Conservation (phyloP, 2,113 vertebrate genomes). For the Sinocyclocheilus anophthalmus region DNA sequence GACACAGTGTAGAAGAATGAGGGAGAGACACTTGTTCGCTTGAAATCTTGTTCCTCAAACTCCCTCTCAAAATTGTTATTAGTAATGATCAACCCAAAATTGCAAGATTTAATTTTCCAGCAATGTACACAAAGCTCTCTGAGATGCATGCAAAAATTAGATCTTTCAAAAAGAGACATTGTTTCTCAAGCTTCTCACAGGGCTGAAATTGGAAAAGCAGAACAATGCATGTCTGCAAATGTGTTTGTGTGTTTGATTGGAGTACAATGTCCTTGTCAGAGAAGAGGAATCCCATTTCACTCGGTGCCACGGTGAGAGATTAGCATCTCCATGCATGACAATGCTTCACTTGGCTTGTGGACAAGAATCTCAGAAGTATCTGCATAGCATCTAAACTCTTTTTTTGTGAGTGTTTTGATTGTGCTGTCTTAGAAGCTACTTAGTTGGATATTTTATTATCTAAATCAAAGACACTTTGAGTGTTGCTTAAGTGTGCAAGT, state of each 20-base stretch:
- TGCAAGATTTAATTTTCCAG: conserved; percentile 1
- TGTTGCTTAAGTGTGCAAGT: background rate
- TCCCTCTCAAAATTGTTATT: background rate
- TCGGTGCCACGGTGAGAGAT: conserved; percentile 59
- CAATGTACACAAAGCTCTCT: background rate
- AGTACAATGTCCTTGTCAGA: conserved; percentile 38
- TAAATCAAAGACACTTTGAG: background rate
- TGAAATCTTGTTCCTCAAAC: background rate
- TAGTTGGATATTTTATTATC: background rate
- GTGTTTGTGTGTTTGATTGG: conserved; percentile 22
- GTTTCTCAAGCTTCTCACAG: conserved; percentile 1
- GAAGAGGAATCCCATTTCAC: conserved; percentile 61
- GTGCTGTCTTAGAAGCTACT: background rate
- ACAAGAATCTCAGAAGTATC: conserved; percentile 64
- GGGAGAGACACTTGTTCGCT: background rate
- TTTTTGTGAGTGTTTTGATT: background rate
- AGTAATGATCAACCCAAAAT: background rate
- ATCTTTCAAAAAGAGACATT: conserved; percentile 23
- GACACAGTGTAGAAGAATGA: conserved; percentile 4
- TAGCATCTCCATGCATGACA: conserved; percentile 68
- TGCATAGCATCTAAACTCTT: conserved; percentile 1
- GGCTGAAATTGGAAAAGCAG: conserved; percentile 19
- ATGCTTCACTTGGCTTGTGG: conserved; percentile 63
- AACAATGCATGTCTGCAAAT: conserved; percentile 1
- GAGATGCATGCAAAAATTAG: background rate